Percentiles rank a stretch among this genome's conserved stretches.
phyloP scores from a whole-genome alignment of 1,140 invertebrate genomes.

The Anastatus disparis region DNA sequence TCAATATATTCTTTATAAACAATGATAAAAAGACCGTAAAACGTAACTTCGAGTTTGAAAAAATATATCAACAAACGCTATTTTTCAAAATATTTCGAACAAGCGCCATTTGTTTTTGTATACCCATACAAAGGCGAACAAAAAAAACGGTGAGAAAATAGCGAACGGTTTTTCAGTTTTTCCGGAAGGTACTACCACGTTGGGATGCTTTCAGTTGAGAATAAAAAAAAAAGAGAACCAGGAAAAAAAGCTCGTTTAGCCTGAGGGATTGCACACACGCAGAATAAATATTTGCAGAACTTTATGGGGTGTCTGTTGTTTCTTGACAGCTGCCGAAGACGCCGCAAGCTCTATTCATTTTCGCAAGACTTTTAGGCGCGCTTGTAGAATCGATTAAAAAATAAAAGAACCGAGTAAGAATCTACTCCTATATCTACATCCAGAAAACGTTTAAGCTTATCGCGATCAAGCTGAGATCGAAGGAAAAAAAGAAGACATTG shows the following conservation, averaged over 20 bases:
- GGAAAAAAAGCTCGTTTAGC: neutral
- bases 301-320: slow-evolving; percentile 13
- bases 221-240: neutral
- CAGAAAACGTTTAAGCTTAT: neutral
- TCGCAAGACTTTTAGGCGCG: neutral
- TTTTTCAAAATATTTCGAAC: too few relatives aligned
- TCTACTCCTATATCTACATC: neutral
- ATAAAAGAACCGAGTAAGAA: neutral
- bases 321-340: neutral
- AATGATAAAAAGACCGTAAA: too few relatives aligned
- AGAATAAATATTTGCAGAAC: slow-evolving; percentile 27
- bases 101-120: too few relatives aligned
- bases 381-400: slow-evolving; percentile 12
- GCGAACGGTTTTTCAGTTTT: neutral
- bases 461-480: neutral
- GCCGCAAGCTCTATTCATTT: neutral
- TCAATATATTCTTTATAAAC: too few relatives aligned
- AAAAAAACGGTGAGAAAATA: neutral
- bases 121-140: neutral
- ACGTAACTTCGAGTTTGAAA: too few relatives aligned
- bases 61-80: too few relatives aligned
- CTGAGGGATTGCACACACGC: neutral
- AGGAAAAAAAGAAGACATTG: neutral
- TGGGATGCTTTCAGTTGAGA: neutral
- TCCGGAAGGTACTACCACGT: neutral